Conservation (phyloP, 2,888 invertebrate species). For the Lobophora halterata region DNA sequence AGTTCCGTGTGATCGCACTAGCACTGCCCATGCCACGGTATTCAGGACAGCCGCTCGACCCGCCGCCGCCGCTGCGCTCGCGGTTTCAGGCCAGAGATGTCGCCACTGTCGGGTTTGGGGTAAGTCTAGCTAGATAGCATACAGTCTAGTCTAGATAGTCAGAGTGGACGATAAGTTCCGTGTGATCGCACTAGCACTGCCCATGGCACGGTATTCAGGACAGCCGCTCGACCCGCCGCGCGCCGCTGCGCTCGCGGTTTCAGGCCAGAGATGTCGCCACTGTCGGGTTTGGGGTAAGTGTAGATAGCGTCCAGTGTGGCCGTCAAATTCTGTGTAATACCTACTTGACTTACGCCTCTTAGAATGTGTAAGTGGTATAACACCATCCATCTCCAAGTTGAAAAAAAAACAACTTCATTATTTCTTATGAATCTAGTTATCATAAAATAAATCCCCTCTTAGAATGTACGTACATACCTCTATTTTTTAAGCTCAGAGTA, state of each 20-base stretch:
- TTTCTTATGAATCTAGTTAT: too few species aligned
- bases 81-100: conserved; percentile 96
- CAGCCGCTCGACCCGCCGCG: conserved; percentile 98
- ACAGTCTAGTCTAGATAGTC: too few species aligned
- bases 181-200: conserved; percentile 95
- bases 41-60: conserved; percentile 96
- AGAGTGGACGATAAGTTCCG: conserved; percentile 96
- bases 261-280: conserved; percentile 92
- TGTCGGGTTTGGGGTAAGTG: conserved; percentile 84
- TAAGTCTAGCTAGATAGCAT: too few species aligned
- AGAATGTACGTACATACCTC: too few species aligned
- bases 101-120: conserved; percentile 83
- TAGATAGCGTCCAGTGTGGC: too few species aligned
- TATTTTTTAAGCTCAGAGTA: too few species aligned
- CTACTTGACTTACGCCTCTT: too few species aligned
- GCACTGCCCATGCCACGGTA: conserved; percentile 94
- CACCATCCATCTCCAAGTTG: too few species aligned
- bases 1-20: conserved; percentile 96
- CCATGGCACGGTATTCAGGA: conserved; percentile 93
- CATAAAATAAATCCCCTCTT: too few species aligned
- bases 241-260: conserved; percentile 96
- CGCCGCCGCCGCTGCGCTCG: conserved; percentile 96
- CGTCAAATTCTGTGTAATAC: conserved; percentile 95
- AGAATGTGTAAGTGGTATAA: too few species aligned
- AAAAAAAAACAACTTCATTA: too few species aligned